Base-by-base conservation (phyloP, 1,140 invertebrate species). In the Drosophila takahashii region DNA sequence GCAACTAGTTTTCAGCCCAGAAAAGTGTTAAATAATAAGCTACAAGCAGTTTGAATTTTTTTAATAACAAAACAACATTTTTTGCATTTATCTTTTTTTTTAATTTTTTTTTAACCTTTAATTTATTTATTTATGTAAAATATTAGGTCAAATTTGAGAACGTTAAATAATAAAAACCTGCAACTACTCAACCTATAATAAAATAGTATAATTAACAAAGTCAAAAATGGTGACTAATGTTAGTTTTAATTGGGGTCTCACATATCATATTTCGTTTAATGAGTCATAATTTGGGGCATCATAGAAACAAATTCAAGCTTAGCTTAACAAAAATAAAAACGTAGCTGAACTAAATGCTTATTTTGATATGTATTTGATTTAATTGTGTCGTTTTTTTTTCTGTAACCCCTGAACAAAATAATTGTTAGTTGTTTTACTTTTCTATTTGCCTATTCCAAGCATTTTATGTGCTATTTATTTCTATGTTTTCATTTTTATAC, bases 191-290 rank as follows among this genome's bases (percentile, higher is more conserved):
- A 50, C 22, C 5, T 51, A 22, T 13, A 59, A 26, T 50, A 36
- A 13, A 26, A 22, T 4, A 18, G 13, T 22, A 36, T 16, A 37
- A 22, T 13, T 15, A 11, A 16, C 2, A n/a, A 26, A 18, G 10
- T 16, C 26, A 15, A 52, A 52, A 52, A 13, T 15, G n/a, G n/a
- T 60, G 22, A 53, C 47, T 16, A 53, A 53, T 53, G n/a, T 2
- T 7, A 7, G 10, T 15, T 7, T 36, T 13, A 53, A 52, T 53
- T 27, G 10, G 22, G 47, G 47, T 27, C 48, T 36, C 18, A 13
- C 18, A 16, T 26, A 53, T 52, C 22, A 53, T n/a, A 37, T 48
- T 26, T n/a, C 10, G 18, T 36, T 50, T 42, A 44, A 50, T 27
- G 47, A 27, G 4, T 11, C 51, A 37, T 27, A 16, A 29, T 42